Conservation (phyloP, 2,888 invertebrate genomes). For the Lagria hirta region DNA sequence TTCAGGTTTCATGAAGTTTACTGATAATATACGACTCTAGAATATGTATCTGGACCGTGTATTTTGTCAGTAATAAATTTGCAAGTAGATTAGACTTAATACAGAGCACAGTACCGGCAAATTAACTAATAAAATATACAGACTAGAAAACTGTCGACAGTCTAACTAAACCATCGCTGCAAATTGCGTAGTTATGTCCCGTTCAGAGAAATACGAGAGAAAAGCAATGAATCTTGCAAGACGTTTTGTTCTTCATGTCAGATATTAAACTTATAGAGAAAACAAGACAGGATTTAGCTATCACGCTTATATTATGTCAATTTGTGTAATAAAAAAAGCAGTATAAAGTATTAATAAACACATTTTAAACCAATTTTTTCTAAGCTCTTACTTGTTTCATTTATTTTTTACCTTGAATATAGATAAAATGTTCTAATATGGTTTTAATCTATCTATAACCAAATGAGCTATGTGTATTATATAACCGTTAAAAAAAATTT, state of each 20-base stretch:
- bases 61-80: conserved; percentile 42
- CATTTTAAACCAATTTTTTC: too few relatives aligned
- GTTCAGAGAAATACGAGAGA: conserved; percentile 22
- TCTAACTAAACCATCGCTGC: conserved; percentile 20
- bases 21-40: conserved; percentile 23
- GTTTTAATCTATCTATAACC: too few relatives aligned
- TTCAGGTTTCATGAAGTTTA: conserved; percentile 17
- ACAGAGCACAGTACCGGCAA: conserved; percentile 45
- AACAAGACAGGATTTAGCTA: too few relatives aligned
- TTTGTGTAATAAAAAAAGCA: too few relatives aligned
- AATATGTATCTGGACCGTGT: conserved; percentile 28
- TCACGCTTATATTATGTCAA: too few relatives aligned
- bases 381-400: too few relatives aligned
- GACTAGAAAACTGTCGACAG: conserved; percentile 41
- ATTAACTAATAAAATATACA: conserved; percentile 49
- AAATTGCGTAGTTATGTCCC: conserved; percentile 26
- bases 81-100: conserved; percentile 48
- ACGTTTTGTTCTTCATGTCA: background rate
- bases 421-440: too few relatives aligned
- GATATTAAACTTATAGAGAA: too few relatives aligned
- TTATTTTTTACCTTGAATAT: too few relatives aligned
- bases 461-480: too few relatives aligned
- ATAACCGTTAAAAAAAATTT: too few relatives aligned
- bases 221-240: conserved; percentile 5
- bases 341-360: too few relatives aligned